Percentiles rank a stretch among this genome's conserved stretches.
phyloP scores from a whole-genome alignment of 2,888 invertebrate species.

The Caenorhabditis sinica region DNA sequence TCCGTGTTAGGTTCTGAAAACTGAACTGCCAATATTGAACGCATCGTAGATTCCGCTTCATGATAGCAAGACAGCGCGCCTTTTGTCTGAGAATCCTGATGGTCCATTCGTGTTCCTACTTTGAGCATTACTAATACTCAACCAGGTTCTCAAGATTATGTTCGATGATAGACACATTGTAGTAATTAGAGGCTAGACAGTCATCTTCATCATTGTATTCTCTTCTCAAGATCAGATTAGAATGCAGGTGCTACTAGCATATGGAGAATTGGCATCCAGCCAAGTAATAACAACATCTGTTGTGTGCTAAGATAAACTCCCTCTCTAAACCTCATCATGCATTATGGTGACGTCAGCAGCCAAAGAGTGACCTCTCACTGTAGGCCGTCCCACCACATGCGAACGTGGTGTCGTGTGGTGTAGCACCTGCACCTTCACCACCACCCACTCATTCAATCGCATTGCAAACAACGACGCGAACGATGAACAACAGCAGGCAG shows the following conservation, averaged over 20 bases:
- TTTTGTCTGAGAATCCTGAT: too few species aligned
- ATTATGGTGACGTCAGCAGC: slow-evolving; percentile 36
- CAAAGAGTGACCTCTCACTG: slow-evolving; percentile 23
- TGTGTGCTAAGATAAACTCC: slow-evolving; percentile 22
- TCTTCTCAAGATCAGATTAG: slow-evolving; percentile 29
- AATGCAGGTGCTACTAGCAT: slow-evolving; percentile 42
- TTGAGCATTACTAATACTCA: too few species aligned
- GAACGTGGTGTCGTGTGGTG: slow-evolving; percentile 38
- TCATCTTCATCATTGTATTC: slow-evolving; percentile 9
- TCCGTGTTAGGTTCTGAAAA: too few species aligned
- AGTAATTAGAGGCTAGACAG: background rate
- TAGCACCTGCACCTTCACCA: slow-evolving; percentile 49
- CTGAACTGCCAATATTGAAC: too few species aligned
- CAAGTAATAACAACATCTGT: slow-evolving; percentile 52
- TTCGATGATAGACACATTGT: too few species aligned
- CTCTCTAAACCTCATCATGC: slow-evolving; percentile 12
- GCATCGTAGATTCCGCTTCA: too few species aligned
- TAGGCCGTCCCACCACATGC: background rate
- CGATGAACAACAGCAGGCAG: slow-evolving; percentile 35
- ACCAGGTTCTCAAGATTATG: too few species aligned
- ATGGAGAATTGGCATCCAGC: slow-evolving; percentile 32
- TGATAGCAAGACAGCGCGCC: too few species aligned
- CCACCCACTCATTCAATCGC: slow-evolving; percentile 47
- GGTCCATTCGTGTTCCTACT: too few species aligned
- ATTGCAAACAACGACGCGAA: slow-evolving; percentile 51